These are phyloP conservation scores for Biston betularia DNA, from an alignment of 2,888 invertebrate genomes.

Conservation along the genomic window DNA sequence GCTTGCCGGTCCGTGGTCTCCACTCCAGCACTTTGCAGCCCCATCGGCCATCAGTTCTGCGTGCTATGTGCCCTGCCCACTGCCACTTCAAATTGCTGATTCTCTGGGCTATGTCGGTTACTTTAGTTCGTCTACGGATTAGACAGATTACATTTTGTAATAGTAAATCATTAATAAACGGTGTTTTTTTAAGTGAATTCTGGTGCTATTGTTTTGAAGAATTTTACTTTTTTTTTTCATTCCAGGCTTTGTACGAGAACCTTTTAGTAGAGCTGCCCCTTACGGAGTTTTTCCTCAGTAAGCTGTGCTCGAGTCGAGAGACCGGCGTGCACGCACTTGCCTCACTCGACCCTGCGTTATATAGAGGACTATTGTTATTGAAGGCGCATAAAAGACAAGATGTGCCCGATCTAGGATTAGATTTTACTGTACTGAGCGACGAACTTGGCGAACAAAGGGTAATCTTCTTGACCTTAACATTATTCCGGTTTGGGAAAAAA, in stretches of 20 bases:
- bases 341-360: constrained; percentile 96
- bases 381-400: constrained; percentile 93
- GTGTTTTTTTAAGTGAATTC: too few species aligned
- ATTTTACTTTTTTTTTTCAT: not conserved
- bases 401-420: constrained; percentile 95
- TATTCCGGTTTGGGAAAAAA: too few species aligned
- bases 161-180: too few species aligned
- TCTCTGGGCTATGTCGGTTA: too few species aligned
- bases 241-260: constrained; percentile 96
- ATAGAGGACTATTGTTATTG: constrained; percentile 95
- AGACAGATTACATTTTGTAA: too few species aligned
- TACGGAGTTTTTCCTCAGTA: constrained; percentile 96
- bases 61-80: too few species aligned
- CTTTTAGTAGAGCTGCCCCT: constrained; percentile 97
- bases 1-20: too few species aligned
- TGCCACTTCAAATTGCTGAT: too few species aligned
- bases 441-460: constrained; percentile 95
- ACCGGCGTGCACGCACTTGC: constrained; percentile 97
- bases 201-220: not conserved
- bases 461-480: constrained; percentile 7
- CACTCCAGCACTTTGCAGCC: too few species aligned
- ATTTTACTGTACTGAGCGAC: constrained; percentile 96
- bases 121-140: too few species aligned
- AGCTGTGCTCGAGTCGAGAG: constrained; percentile 90
- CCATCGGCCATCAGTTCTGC: too few species aligned